Percentiles rank a stretch among this genome's conserved stretches.
phyloP scores from a whole-genome alignment of 2,888 invertebrate genomes.

The Heliconius aoede region DNA sequence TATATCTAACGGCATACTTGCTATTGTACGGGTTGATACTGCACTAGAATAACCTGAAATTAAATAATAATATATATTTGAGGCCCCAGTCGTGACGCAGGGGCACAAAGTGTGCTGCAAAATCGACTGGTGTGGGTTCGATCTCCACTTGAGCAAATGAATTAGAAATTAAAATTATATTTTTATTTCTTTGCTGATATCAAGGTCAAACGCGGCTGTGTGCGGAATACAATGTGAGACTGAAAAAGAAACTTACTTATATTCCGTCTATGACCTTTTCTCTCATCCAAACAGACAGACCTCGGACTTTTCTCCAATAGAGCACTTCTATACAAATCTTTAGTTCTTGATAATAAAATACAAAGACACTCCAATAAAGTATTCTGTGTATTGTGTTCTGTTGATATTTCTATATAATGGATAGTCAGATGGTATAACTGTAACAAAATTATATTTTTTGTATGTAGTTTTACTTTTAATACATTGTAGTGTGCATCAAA shows the following conservation, averaged over 20 bases:
- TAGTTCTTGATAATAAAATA: slow-evolving; percentile 82
- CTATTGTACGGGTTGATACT: slow-evolving; percentile 64
- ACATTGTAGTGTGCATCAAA: too few relatives aligned
- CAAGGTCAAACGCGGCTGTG: too few relatives aligned
- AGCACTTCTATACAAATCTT: slow-evolving; percentile 72
- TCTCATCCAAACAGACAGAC: slow-evolving; percentile 62
- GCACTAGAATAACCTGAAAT: slow-evolving; percentile 67
- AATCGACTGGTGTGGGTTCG: too few relatives aligned
- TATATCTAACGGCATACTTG: slow-evolving; percentile 59
- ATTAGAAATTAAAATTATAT: too few relatives aligned
- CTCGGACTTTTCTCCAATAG: slow-evolving; percentile 78
- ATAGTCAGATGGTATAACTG: slow-evolving; percentile 91
- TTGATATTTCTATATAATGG: slow-evolving; percentile 84
- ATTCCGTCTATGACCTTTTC: slow-evolving; percentile 74
- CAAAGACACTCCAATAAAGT: slow-evolving; percentile 91
- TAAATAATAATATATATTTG: not conserved
- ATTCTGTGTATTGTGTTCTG: slow-evolving; percentile 94
- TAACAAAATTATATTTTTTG: slow-evolving; percentile 52
- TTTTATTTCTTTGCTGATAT: too few relatives aligned
- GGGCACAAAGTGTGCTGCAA: too few relatives aligned
- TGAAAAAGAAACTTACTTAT: slow-evolving; percentile 74
- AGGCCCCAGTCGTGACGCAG: too few relatives aligned
- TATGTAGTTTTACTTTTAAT: too few relatives aligned
- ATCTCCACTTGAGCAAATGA: too few relatives aligned
- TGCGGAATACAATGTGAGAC: too few relatives aligned